Base-by-base conservation (phyloP, 2,113 vertebrate genomes). In the Melanerpes aurifrons region DNA sequence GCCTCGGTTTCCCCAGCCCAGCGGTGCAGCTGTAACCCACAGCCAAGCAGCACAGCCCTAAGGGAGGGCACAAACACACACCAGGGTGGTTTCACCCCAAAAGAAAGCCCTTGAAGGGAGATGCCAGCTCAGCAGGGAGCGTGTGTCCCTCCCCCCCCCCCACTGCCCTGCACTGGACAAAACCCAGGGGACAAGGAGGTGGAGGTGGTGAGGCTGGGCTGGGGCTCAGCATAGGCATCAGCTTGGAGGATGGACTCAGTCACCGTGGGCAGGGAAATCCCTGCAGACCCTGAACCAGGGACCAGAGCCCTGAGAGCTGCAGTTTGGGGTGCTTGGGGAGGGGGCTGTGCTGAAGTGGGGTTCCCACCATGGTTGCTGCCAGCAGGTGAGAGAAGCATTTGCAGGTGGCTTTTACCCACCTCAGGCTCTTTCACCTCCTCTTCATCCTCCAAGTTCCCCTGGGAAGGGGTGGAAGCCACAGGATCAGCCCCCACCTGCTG, bases 31-130 rank as follows among this genome's bases (percentile, higher is more conserved):
- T 3, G 2, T 62, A 66, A 40, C 37, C 5, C 79, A 31, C 37
- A 57, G 47, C 10, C 9, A 2, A 31, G 24, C 66, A 63, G 14
- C 2, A 29, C 0, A 0, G 35, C 50, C 64, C 31, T 2, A 0
- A 58, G 43, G 22, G 22, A 59, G 35, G 15, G 35, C 12, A 16
- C 47, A 77, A 35, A 62, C 53, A 26, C 0, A 4, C 10, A 0
- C 28, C 19, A 66, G 24, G 73, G 37, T 32, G 63, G 7, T 56
- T 54, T 86, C 54, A 56, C 43, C 22, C 64, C 25, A 3, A 56
- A 80, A 37, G 37, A 86, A 89, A 29, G 1, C 10, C 69, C 77
- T 83, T 26, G 20, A 73, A 61, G 0, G 5, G 75, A 73, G 69
- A 25, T 0, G 5, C 14, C n/a, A 14, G 77, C 2, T 40, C 8